These are phyloP conservation scores for Macrochelys suwanniensis DNA, from an alignment of 2,797 vertebrate species.

Conservation along the genomic window DNA sequence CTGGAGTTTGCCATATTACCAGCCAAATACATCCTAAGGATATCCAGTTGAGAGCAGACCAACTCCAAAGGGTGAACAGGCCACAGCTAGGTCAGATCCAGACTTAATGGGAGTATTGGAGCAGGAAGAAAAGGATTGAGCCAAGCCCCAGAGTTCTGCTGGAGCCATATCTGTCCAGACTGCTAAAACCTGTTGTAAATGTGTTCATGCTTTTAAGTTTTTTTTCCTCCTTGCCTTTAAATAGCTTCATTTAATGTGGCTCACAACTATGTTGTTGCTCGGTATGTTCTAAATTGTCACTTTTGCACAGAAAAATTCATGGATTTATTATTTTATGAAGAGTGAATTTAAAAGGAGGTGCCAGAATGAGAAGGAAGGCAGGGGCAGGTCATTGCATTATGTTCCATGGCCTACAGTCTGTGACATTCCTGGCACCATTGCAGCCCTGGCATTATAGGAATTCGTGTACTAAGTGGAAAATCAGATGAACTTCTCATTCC, in stretches of 20 bases:
- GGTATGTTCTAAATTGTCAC: not conserved
- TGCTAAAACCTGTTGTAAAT: not conserved
- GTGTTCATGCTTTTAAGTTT: accelerated
- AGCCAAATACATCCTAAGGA: not conserved
- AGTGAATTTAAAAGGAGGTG: not conserved
- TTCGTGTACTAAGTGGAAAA: not conserved
- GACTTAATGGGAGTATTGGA: not conserved
- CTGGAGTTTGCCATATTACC: slow-evolving; percentile 6
- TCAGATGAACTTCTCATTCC: not conserved
- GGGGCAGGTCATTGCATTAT: not conserved
- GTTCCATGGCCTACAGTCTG: not conserved
- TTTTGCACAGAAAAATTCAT: not conserved
- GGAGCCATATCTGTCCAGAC: not conserved
- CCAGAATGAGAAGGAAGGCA: not conserved
- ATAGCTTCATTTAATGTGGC: not conserved
- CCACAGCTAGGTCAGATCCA: slow-evolving; percentile 18
- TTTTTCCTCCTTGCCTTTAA: not conserved
- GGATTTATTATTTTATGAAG: not conserved
- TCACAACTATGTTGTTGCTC: not conserved
- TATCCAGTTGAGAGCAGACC: not conserved
- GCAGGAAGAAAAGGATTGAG: not conserved
- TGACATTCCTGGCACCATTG: not conserved
- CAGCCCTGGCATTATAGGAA: not conserved
- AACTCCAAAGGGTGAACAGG: not conserved
- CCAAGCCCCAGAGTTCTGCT: not conserved